phyloP scores from a whole-genome alignment of 2,888 invertebrate genomes.

The Parelbella ahira region DNA sequence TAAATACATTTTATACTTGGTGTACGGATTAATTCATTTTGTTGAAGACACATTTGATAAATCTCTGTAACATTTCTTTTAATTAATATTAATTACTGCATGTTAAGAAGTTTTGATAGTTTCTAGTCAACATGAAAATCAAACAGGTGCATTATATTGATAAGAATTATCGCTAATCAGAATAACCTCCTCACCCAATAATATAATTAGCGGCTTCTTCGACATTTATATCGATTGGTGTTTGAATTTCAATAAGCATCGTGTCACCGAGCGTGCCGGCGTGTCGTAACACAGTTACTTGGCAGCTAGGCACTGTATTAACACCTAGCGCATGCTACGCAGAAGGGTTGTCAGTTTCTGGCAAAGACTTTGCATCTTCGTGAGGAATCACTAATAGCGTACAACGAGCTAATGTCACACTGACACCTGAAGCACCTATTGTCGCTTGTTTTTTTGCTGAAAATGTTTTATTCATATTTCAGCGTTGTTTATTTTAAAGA shows the following conservation, averaged over 20 bases:
- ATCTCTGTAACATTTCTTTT: too few relatives aligned
- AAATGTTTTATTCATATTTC: too few relatives aligned
- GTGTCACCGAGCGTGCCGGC: slow-evolving; percentile 9
- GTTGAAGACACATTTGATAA: too few relatives aligned
- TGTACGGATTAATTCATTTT: too few relatives aligned
- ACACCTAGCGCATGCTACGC: slow-evolving; percentile 11
- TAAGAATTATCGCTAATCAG: slow-evolving; percentile 1
- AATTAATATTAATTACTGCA: too few relatives aligned
- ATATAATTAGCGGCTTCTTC: slow-evolving; percentile 4
- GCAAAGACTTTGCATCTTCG: slow-evolving; percentile 23
- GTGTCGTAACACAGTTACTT: slow-evolving; percentile 5
- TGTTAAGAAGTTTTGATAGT: too few relatives aligned
- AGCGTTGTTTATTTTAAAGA: too few relatives aligned
- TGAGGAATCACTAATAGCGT: slow-evolving; percentile 18
- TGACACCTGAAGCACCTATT: not conserved
- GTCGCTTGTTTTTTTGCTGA: too few relatives aligned
- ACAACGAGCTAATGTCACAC: slow-evolving; percentile 2
- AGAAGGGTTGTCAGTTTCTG: slow-evolving; percentile 18
- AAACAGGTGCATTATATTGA: too few relatives aligned
- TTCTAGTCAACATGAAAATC: too few relatives aligned
- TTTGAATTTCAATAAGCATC: slow-evolving; percentile 16
- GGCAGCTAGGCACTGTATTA: slow-evolving; percentile 11
- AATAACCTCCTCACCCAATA: slow-evolving; percentile 5
- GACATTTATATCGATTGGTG: slow-evolving; percentile 4
- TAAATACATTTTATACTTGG: too few relatives aligned